Evolutionary conservation across 2,797 vertebrate species (phyloP).

Genomic region (Pagetopsis macropterus): DNA sequence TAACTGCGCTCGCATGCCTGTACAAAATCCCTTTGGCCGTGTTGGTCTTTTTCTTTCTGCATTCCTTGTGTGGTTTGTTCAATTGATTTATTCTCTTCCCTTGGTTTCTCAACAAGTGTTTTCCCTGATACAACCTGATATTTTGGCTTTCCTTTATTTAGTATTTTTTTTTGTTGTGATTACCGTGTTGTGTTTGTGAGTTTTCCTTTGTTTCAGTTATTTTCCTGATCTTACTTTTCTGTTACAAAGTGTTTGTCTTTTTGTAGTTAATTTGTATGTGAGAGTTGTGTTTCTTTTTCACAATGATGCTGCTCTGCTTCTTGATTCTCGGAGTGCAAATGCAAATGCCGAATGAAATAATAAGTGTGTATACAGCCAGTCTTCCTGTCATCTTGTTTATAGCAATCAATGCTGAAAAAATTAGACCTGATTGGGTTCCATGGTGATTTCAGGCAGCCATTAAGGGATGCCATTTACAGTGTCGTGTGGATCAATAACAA

Average conservation of each 20-base stretch:
- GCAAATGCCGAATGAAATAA: slow-evolving; percentile 77
- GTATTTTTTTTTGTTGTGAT: slow-evolving; percentile 68
- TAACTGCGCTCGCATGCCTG: slow-evolving; percentile 94
- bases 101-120: slow-evolving; percentile 64
- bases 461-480: slow-evolving; percentile 71
- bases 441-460: slow-evolving; percentile 74
- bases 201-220: slow-evolving; percentile 68
- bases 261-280: slow-evolving; percentile 78
- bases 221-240: slow-evolving; percentile 65
- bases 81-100: slow-evolving; percentile 55
- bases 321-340: slow-evolving; percentile 84
- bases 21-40: slow-evolving; percentile 77
- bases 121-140: slow-evolving; percentile 53
- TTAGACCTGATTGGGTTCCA: slow-evolving; percentile 70
- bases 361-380: slow-evolving; percentile 81
- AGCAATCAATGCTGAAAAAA: slow-evolving; percentile 60
- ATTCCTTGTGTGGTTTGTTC: slow-evolving; percentile 69
- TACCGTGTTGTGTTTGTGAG: slow-evolving; percentile 69
- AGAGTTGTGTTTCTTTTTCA: slow-evolving; percentile 65
- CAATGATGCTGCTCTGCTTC: slow-evolving; percentile 86
- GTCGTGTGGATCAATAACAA: slow-evolving; percentile 72
- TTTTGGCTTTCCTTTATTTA: slow-evolving; percentile 69
- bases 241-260: slow-evolving; percentile 61
- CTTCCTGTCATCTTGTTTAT: slow-evolving; percentile 83
- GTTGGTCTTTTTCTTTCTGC: slow-evolving; percentile 73